These are phyloP conservation scores for Sitophilus oryzae DNA, from an alignment of 1,140 invertebrate species.

Conservation along the genomic window DNA sequence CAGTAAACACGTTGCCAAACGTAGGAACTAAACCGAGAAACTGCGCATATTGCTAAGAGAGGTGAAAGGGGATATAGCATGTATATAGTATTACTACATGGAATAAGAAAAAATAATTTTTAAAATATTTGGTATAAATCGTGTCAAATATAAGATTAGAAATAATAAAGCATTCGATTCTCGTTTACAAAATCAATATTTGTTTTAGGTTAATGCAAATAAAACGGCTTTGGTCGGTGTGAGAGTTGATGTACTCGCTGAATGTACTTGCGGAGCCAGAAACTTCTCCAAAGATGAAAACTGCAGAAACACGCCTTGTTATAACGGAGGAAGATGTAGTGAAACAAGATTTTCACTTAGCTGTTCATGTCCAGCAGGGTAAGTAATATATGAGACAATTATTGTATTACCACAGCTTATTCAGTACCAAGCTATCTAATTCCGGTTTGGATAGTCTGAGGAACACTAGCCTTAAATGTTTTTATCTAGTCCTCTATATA, in stretches of 20 bases:
- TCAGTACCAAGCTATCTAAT: neutral
- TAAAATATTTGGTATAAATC: no score
- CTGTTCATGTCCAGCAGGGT: slow-evolving; percentile 81
- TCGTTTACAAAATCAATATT: neutral
- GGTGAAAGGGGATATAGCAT: no score
- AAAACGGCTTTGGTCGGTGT: slow-evolving; percentile 92
- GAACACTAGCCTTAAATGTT: no score
- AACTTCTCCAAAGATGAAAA: slow-evolving; percentile 86
- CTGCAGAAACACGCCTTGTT: slow-evolving; percentile 84
- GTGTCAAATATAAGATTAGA: no score
- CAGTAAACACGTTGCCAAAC: no score
- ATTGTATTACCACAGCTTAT: neutral
- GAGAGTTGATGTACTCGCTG: slow-evolving; percentile 77
- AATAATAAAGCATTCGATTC: no score
- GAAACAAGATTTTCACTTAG: slow-evolving; percentile 80
- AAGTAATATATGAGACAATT: neutral
- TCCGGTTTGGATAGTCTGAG: no score
- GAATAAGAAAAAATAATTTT: no score
- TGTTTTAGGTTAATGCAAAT: slow-evolving; percentile 68
- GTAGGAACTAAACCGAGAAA: no score
- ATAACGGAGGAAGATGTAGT: slow-evolving; percentile 90
- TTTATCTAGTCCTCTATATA: no score
- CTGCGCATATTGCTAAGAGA: no score
- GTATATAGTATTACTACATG: no score
- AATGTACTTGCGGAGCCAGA: slow-evolving; percentile 85